Base-by-base conservation (phyloP, 2,113 vertebrate genomes). In the Vicugna pacos region DNA sequence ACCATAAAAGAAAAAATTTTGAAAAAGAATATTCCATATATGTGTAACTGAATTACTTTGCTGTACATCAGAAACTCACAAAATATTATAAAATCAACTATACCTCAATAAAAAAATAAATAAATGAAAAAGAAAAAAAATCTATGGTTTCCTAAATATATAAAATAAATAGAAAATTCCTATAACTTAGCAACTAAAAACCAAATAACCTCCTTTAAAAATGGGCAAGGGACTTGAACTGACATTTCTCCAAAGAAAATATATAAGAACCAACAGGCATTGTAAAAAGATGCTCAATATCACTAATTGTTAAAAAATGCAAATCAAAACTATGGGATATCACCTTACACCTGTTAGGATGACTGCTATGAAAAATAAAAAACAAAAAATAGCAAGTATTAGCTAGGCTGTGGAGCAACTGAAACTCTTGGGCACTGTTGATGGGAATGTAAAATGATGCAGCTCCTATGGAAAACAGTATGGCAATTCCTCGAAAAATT, bases 211-310 rank as follows among this genome's bases (percentile, higher is more conserved):
- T 82, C 58, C 16, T 75, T 67, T 14, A 89, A 42, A 67, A 75
- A 95, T 16, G 50, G 17, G 24, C 22, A 95, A 38, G 3, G 26
- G 14, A 52, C 20, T 48, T 69, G 32, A 73, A 69, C 30, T 69
- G 50, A 65, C 67, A 88, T 75, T 88, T 82, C 67, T 75, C 32
- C 26, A 85, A 79, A 77, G 84, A 89, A n/a, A 80, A 79, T 46
- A 70, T 16, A 22, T 20, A 72, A 42, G 72, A 13, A 54, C 24
- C 54, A 69, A 56, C 35, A 82, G 75, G 20, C 50, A 50, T 16
- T 16, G 48, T 50, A 38, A 60, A 83, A 82, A 75, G 58, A 82
- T n/a, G 28, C 48, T 82, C 67, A 67, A n/a, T 16, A 76, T 92
- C 50, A 42, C 32, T 50, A 75, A 56, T 50, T 58, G 26, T 67